Base-by-base conservation (phyloP, 2,888 invertebrate species). In the Amblyteles armatorius region DNA sequence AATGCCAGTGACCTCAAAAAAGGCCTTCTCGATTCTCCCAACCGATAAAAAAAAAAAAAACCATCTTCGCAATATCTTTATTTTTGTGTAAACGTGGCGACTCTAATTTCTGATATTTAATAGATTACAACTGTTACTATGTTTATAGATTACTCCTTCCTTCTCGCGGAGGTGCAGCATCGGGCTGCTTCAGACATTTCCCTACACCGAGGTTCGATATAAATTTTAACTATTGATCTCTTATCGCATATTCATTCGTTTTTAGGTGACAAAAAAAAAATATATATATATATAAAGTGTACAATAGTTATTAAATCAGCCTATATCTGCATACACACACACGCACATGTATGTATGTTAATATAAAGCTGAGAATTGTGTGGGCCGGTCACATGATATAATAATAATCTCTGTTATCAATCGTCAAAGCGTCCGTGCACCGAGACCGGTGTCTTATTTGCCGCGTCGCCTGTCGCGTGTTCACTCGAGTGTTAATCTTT, bases 101-200 rank as follows among this genome's bases (percentile, higher is more conserved):
- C 22, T 57, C 67, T 48, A 11, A 77, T 81, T 73, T 16, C 60
- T 73, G 77, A 73, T 81, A 73, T 81, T 84, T 84, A 84, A 84
- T 78, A 79, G 78, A 81, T 84, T 73, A 81, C 81, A 78, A 73
- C 81, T 84, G 78, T 84, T 84, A 79, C 74, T 84, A 74, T 84
- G 84, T 84, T 84, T 65, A 78, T 84, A 84, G 84, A 84, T 84
- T 84, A 84, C 84, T 84, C 84, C 81, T 84, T 84, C 52, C 84
- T 84, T 84, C 84, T 84, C 81, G 84, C 84, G 81, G 84, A 84
- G 84, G 84, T 84, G 84, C 84, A 84, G 84, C 84, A 84, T 81
- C 81, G 84, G 69, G 84, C 84, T 84, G 84, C 81, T 84, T 84
- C 84, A 81, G 84, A 84, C 84, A 84, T 84, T 73, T 73, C 77